Conservation (phyloP, 2,113 vertebrate genomes). For the Poeciliopsis retropinna region DNA sequence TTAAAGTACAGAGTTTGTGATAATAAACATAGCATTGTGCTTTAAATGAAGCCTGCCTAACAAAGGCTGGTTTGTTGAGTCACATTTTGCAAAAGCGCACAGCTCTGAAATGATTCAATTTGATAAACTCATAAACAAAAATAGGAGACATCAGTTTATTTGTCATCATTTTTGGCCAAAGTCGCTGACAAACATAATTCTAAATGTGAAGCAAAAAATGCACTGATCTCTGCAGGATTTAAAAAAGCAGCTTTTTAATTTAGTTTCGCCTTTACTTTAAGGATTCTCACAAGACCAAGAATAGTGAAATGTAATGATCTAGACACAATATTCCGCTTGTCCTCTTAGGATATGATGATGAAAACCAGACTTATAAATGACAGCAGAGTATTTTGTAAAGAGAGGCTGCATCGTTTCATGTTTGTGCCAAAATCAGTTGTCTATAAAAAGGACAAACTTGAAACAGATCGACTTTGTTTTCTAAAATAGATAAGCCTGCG, state of each 20-base stretch:
- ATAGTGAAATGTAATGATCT: neutral
- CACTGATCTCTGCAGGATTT: neutral
- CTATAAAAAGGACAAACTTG: neutral
- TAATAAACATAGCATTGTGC: conserved; percentile 23
- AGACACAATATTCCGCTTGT: neutral
- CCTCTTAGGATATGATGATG: neutral
- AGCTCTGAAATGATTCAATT: neutral
- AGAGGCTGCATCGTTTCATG: conserved; percentile 18
- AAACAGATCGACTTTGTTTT: conserved; percentile 1
- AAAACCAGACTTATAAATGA: conserved; percentile 27
- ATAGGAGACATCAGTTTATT: neutral
- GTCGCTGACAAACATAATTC: neutral
- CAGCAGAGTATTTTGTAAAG: conserved; percentile 15
- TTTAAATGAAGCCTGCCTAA: conserved; percentile 10
- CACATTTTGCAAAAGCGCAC: neutral
- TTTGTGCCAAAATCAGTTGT: neutral
- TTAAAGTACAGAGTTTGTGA: neutral
- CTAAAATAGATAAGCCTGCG: conserved; percentile 4
- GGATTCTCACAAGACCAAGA: neutral
- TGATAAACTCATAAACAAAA: neutral
- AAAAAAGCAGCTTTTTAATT: neutral
- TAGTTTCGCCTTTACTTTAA: neutral
- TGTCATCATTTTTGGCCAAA: neutral
- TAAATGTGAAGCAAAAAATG: neutral
- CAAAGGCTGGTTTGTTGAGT: conserved; percentile 20